A percentile compares a stretch with the other conserved stretches of the same genome.
These are phyloP conservation scores for Falcaria lacertinaria DNA, from an alignment of 2,888 invertebrate species.

Conservation along the genomic window DNA sequence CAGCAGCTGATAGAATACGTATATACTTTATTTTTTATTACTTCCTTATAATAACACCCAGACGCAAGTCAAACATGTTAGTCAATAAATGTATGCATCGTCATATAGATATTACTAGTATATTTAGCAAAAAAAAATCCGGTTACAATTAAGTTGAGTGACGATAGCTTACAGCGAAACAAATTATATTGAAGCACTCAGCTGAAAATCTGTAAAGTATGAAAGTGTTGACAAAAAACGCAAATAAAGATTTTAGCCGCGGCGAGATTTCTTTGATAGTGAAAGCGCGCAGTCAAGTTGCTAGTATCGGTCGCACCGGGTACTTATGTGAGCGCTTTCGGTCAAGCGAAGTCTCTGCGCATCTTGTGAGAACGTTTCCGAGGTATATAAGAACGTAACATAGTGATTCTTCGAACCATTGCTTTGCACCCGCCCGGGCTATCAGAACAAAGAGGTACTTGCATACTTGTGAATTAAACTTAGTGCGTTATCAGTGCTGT, in stretches of 20 bases:
- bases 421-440: slow-evolving; percentile 48
- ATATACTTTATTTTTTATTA: too few species aligned
- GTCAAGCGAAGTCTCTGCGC: slow-evolving; percentile 53
- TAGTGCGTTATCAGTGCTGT: slow-evolving; percentile 9
- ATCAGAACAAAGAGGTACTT: slow-evolving; percentile 36
- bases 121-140: too few species aligned
- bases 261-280: slow-evolving; percentile 15
- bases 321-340: slow-evolving; percentile 50
- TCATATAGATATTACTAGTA: not conserved
- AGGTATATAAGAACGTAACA: slow-evolving; percentile 75
- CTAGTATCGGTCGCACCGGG: slow-evolving; percentile 32
- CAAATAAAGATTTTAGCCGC: slow-evolving; percentile 26
- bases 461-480: slow-evolving; percentile 11
- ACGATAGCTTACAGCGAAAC: slow-evolving; percentile 1
- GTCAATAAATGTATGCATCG: not conserved
- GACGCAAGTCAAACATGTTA: too few species aligned
- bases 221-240: slow-evolving; percentile 35
- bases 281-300: slow-evolving; percentile 54
- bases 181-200: slow-evolving; percentile 9
- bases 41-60: too few species aligned
- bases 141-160: not conserved
- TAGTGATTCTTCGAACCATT: slow-evolving; percentile 66
- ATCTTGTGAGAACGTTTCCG: slow-evolving; percentile 72
- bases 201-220: slow-evolving; percentile 17
- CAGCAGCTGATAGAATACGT: too few species aligned